phyloP scores from a whole-genome alignment of 1,140 invertebrate genomes.

The Drosophila tropicalis region DNA sequence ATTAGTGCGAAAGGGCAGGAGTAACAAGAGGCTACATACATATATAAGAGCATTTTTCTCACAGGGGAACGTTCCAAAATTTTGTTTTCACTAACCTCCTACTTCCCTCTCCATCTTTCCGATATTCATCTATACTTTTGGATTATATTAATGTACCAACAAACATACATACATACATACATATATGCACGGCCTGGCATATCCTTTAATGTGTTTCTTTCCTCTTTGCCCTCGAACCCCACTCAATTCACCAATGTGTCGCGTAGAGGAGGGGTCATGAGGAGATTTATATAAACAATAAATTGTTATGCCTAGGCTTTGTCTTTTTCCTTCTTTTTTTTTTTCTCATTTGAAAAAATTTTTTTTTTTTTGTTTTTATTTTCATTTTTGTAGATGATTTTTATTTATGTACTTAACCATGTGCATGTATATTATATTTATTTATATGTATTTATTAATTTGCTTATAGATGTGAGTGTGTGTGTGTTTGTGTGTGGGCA shows the following conservation, averaged over 20 bases:
- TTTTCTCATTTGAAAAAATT: not conserved
- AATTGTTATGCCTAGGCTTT: conserved; percentile 71
- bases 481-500: conserved; percentile 15
- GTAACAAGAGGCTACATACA: not conserved
- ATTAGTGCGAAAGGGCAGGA: conserved; percentile 36
- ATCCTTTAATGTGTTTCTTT: conserved; percentile 11
- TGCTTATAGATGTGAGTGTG: not conserved
- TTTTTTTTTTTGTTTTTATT: conserved; percentile 28
- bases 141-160: conserved; percentile 48
- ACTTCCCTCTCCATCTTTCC: not conserved
- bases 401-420: conserved; percentile 27
- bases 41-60: conserved; percentile 17
- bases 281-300: conserved; percentile 63
- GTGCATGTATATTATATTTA: conserved; percentile 16
- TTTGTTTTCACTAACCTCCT: not conserved
- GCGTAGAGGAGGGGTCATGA: not conserved
- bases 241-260: not conserved
- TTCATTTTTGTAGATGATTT: conserved; percentile 18
- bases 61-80: not conserved
- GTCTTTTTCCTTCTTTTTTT: conserved; percentile 61
- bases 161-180: conserved; percentile 21
- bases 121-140: conserved; percentile 58
- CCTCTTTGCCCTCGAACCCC: not conserved
- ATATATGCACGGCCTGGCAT: not conserved
- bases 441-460: not conserved